Conservation (phyloP, 1,140 invertebrate genomes). For the Schmidtea mediterranea region DNA sequence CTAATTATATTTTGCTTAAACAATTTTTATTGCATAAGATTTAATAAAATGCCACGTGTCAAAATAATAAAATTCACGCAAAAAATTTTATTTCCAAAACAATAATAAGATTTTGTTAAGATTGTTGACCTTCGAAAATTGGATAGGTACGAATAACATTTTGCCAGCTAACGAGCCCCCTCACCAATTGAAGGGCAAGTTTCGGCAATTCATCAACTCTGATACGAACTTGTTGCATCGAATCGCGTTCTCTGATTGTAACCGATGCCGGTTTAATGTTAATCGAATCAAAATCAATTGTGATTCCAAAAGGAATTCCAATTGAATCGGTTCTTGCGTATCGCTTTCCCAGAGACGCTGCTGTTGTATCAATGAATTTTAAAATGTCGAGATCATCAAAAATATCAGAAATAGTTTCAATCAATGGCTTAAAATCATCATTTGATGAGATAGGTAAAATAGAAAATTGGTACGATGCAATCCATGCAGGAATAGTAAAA, state of each 20-base stretch:
- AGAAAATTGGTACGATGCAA: slow-evolving; percentile 84
- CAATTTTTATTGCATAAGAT: no score
- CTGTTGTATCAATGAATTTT: slow-evolving; percentile 80
- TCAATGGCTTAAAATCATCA: slow-evolving; percentile 5
- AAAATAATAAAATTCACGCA: no score
- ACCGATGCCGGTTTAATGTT: slow-evolving; percentile 52
- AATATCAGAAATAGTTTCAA: slow-evolving; percentile 15
- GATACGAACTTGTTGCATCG: slow-evolving; percentile 45
- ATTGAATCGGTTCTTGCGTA: slow-evolving; percentile 86
- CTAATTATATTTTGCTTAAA: no score
- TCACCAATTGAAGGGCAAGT: background rate
- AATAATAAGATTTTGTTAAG: no score
- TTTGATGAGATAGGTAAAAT: slow-evolving; percentile 54
- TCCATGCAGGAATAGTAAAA: slow-evolving; percentile 54
- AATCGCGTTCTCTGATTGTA: slow-evolving; percentile 71
- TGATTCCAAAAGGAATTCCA: slow-evolving; percentile 90
- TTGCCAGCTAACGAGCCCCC: background rate
- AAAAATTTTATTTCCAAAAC: no score
- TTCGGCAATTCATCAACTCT: background rate
- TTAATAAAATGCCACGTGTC: no score
- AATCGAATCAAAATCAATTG: slow-evolving; percentile 84
- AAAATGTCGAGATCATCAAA: slow-evolving; percentile 54
- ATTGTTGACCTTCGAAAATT: background rate
- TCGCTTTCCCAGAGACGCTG: slow-evolving; percentile 67
- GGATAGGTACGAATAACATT: background rate